A percentile compares a stretch with the other conserved stretches of the same genome.
These are phyloP conservation scores for Centropus unirufus DNA, from an alignment of 2,113 vertebrate genomes.

Conservation along the genomic window DNA sequence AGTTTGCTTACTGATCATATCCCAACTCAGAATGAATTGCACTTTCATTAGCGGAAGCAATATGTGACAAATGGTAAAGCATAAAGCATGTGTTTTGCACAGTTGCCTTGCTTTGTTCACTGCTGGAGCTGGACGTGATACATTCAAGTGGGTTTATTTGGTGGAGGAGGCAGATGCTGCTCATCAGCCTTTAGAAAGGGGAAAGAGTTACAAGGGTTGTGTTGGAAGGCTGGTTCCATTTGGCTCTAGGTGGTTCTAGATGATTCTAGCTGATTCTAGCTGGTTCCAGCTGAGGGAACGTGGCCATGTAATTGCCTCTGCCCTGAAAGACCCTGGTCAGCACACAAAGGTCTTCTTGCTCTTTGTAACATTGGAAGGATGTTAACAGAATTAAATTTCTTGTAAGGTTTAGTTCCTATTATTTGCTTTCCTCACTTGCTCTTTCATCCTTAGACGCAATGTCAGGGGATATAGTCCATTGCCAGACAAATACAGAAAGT, in stretches of 20 bases:
- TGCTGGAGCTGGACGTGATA: not conserved
- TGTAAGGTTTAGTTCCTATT: not conserved
- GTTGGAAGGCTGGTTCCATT: not conserved
- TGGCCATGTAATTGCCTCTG: not conserved
- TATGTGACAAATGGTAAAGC: not conserved
- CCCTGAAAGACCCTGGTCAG: not conserved
- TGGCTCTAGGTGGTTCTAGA: too few species aligned
- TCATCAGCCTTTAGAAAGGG: not conserved
- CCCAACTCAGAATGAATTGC: not conserved
- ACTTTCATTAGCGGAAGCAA: not conserved
- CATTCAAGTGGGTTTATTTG: not conserved
- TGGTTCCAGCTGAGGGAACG: rapidly evolving
- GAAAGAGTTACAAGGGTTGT: not conserved
- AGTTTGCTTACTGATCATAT: constrained; percentile 39
- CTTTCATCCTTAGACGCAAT: not conserved
- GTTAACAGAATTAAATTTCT: not conserved
- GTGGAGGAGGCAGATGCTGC: not conserved
- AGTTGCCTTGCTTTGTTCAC: not conserved
- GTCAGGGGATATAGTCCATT: not conserved
- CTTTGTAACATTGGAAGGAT: not conserved
- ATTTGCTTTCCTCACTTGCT: constrained; percentile 3
- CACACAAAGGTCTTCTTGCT: not conserved
- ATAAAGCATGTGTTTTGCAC: not conserved
- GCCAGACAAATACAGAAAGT: not conserved
- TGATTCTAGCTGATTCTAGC: not conserved